Evolutionary conservation across 2,113 vertebrate genomes (phyloP).

Genomic region (Myocastor coypus): DNA sequence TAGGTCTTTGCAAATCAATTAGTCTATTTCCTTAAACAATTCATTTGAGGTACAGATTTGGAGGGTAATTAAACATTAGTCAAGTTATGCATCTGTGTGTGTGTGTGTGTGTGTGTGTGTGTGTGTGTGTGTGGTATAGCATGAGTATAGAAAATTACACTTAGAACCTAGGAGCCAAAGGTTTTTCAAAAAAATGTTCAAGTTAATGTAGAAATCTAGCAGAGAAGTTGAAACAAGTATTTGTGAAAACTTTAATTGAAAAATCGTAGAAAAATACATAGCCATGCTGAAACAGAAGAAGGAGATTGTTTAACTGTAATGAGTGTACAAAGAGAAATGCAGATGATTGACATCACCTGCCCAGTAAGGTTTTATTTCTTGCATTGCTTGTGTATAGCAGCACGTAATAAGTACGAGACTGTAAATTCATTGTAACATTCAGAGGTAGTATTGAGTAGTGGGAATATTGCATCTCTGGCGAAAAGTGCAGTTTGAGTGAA

Average conservation of each 20-base stretch:
- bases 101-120: slow-evolving; percentile 80
- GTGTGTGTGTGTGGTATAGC: slow-evolving; percentile 83
- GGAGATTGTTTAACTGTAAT: slow-evolving; percentile 89
- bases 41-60: slow-evolving; percentile 94
- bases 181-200: slow-evolving; percentile 94
- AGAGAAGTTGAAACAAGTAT: slow-evolving; percentile 88
- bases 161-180: slow-evolving; percentile 92
- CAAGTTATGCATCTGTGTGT: slow-evolving; percentile 82
- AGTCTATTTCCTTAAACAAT: slow-evolving; percentile 90
- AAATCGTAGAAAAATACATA: slow-evolving; percentile 86
- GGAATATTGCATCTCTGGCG: slow-evolving; percentile 92
- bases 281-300: slow-evolving; percentile 87
- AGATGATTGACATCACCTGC: slow-evolving; percentile 86
- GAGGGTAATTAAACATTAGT: slow-evolving; percentile 90
- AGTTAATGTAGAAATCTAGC: slow-evolving; percentile 94
- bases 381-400: slow-evolving; percentile 92
- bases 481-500: slow-evolving; percentile 90
- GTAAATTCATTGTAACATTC: slow-evolving; percentile 91
- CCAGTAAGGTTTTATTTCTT: slow-evolving; percentile 85
- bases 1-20: slow-evolving; percentile 95
- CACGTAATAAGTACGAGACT: slow-evolving; percentile 89
- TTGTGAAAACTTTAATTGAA: slow-evolving; percentile 84
- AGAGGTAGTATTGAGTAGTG: slow-evolving; percentile 96
- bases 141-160: slow-evolving; percentile 90
- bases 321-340: slow-evolving; percentile 85